Evolutionary conservation across 2,888 invertebrate genomes (phyloP).

Genomic region (Zootermopsis nevadensis): DNA sequence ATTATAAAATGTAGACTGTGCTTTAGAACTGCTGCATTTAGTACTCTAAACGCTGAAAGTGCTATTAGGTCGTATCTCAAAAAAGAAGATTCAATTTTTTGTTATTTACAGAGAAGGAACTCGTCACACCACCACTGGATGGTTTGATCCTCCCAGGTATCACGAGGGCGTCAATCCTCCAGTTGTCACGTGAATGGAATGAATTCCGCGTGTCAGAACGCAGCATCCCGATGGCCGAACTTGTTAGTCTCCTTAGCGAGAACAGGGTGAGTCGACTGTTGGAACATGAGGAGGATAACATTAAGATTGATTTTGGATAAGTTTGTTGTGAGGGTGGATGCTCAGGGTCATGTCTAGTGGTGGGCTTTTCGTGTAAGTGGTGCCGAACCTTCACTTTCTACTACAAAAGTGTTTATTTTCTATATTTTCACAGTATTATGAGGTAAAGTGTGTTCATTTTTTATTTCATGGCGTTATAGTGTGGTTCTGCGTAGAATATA

Average conservation of each 20-base stretch:
- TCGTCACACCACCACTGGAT: constrained; percentile 92
- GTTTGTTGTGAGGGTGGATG: too few species aligned
- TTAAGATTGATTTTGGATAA: too few species aligned
- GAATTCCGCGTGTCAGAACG: constrained; percentile 86
- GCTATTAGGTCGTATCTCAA: constrained; percentile 75
- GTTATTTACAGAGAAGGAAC: constrained; percentile 78
- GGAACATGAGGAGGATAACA: too few species aligned
- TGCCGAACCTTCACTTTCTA: too few species aligned
- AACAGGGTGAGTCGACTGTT: constrained; percentile 77
- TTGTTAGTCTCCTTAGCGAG: constrained; percentile 78
- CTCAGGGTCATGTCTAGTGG: too few species aligned
- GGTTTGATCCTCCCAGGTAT: constrained; percentile 97
- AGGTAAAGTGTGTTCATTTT: too few species aligned
- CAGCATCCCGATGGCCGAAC: constrained; percentile 84
- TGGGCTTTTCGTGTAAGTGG: too few species aligned
- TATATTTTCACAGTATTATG: too few species aligned
- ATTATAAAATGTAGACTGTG: background rate
- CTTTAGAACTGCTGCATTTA: background rate
- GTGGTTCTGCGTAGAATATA: too few species aligned
- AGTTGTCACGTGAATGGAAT: constrained; percentile 84
- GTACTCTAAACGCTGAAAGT: background rate
- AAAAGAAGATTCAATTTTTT: too few species aligned
- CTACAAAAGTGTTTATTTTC: too few species aligned
- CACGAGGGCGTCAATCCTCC: constrained; percentile 87
- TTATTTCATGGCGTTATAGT: too few species aligned